phyloP scores from a whole-genome alignment of 2,113 vertebrate genomes.

The Argyrosomus japonicus region DNA sequence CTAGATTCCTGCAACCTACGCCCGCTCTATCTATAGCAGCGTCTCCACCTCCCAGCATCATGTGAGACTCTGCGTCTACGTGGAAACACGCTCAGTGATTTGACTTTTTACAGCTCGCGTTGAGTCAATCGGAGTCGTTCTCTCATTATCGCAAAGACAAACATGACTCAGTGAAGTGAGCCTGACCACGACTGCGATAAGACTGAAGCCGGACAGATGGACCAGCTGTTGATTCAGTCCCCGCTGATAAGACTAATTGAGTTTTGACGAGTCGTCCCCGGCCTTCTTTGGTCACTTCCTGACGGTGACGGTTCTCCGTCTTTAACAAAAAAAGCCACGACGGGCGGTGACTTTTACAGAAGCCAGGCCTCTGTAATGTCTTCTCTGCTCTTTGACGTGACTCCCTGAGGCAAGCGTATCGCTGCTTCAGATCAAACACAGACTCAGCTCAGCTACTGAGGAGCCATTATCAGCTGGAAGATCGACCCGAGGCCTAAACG shows the following conservation, averaged over 20 bases:
- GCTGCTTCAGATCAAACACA: conserved; percentile 27
- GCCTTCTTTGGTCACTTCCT: conserved; percentile 41
- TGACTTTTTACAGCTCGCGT: no score
- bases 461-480: background rate
- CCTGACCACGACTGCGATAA: background rate
- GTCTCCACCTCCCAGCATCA: conserved; percentile 49
- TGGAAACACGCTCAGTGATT: background rate
- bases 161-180: background rate
- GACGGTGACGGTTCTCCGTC: background rate
- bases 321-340: background rate
- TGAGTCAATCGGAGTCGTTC: background rate
- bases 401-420: conserved; percentile 29
- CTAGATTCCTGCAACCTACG: conserved; percentile 70
- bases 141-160: background rate
- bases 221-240: conserved; percentile 15
- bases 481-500: conserved; percentile 3
- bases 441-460: background rate
- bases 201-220: background rate
- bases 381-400: conserved; percentile 28
- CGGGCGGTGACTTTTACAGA: background rate
- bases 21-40: conserved; percentile 68
- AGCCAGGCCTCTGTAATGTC: background rate
- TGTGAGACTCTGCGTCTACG: conserved; percentile 21
- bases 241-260: conserved; percentile 31
- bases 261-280: conserved; percentile 34